Evolutionary conservation across 2,113 vertebrate genomes (phyloP), one percentile per base, ranked within the genome.

Genomic region (Riparia riparia): DNA sequence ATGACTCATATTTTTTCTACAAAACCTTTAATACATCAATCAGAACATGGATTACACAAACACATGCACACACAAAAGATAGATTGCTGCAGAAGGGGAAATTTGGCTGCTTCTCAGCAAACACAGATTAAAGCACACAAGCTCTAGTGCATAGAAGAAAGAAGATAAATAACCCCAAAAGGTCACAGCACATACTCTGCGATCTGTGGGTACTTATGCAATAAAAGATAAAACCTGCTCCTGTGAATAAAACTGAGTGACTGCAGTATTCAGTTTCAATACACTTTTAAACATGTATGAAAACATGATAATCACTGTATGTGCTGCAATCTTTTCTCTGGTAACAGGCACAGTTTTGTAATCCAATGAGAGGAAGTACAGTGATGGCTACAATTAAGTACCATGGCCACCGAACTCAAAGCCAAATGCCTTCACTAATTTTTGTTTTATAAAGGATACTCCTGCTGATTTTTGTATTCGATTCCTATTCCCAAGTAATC

Each of bases 21-120:
- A 90, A 82, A 78, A 91, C 63, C 61, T 94, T 95, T 92, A 94
- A 92, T 92, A 88, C 86, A 90, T 97, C 91, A 93, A 92, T 92
- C 88, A 95, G 82, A 86, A 86, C 95, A 79, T 20, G 56, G 94
- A 95, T 97, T 96, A 94, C 39, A 97, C 77, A 81, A 70, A 82
- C 93, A 89, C 34, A 96, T 28, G 42, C 51, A 63, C 50, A 45
- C 61, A 88, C 14, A 57, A 71, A 78, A 82, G 39, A 91, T 39
- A 96, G 45, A 60, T 57, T 93, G 81, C 77, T 69, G 93, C 79
- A 63, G 65, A 76, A 93, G 54, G 93, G 88, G 90, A 83, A 95
- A 92, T 96, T 96, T 97, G 94, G 92, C 95, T 96, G 68, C 66
- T 84, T 96, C 71, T 90, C 89, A 97, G 80, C 81, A 96, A 97